Evolutionary conservation across 2,888 invertebrate species (phyloP).

Genomic region (Teinopalpus imperialis): DNA sequence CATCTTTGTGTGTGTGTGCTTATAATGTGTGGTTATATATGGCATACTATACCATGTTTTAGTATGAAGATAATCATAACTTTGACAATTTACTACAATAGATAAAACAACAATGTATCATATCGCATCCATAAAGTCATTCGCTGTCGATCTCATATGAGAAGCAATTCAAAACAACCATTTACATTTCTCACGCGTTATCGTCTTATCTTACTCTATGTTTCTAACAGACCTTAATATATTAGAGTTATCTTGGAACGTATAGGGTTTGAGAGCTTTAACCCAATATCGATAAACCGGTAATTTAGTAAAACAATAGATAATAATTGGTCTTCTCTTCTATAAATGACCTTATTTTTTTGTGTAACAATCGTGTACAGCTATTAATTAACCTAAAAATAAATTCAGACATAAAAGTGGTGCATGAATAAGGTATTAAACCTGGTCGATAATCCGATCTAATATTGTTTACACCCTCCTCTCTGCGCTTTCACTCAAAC

Average conservation of each 20-base stretch:
- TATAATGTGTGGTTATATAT: too few species aligned
- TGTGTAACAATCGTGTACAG: too few species aligned
- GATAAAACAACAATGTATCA: slow-evolving; percentile 27
- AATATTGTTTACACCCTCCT: too few species aligned
- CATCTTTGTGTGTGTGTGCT: too few species aligned
- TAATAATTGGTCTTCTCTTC: too few species aligned
- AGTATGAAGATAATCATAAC: background rate
- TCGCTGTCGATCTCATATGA: slow-evolving; percentile 49
- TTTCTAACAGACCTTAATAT: slow-evolving; percentile 50
- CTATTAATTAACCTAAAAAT: too few species aligned
- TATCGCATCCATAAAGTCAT: slow-evolving; percentile 20
- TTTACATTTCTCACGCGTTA: slow-evolving; percentile 57
- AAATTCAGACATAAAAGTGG: too few species aligned
- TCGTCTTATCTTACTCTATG: slow-evolving; percentile 54
- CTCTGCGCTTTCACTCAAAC: too few species aligned
- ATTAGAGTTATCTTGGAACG: slow-evolving; percentile 33
- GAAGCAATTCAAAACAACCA: slow-evolving; percentile 68
- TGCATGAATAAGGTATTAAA: too few species aligned
- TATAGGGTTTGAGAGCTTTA: slow-evolving; percentile 21
- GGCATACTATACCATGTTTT: too few species aligned
- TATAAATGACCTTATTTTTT: too few species aligned
- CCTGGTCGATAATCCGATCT: too few species aligned
- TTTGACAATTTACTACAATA: slow-evolving; percentile 2
- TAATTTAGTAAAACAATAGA: slow-evolving; percentile 6
- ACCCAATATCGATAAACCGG: slow-evolving; percentile 18